Conservation (phyloP, 1,140 invertebrate genomes). For the Brachystomella parvula region DNA sequence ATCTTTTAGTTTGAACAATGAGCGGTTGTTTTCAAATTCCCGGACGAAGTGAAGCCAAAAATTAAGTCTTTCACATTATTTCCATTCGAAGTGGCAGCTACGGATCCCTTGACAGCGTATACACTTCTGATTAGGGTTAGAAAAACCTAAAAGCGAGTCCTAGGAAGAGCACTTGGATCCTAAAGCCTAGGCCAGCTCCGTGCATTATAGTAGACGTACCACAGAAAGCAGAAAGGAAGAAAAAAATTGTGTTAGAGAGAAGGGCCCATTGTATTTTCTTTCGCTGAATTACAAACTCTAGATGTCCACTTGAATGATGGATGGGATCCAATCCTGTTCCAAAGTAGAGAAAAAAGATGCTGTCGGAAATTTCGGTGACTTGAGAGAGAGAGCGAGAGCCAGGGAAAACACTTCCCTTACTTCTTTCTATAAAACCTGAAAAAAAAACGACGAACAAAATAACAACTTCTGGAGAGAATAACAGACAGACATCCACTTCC, state of each 20-base stretch:
- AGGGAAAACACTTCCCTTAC: neutral
- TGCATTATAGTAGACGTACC: too few relatives aligned
- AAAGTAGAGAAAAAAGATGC: neutral
- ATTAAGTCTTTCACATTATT: neutral
- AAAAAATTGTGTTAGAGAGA: conserved; percentile 6
- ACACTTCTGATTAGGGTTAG: neutral
- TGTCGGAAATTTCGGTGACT: conserved; percentile 7
- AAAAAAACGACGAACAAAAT: conserved; percentile 11
- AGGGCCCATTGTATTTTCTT: conserved; percentile 32
- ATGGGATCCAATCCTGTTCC: conserved; percentile 20
- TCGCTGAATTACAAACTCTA: conserved; percentile 36
- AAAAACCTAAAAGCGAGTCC: neutral
- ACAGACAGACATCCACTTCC: conserved; percentile 6
- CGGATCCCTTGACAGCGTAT: neutral
- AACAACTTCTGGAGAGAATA: neutral
- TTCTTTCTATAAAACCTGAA: too few relatives aligned
- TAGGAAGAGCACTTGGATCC: neutral
- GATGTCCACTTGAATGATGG: conserved; percentile 37
- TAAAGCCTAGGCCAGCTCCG: too few relatives aligned
- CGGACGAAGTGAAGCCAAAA: too few relatives aligned
- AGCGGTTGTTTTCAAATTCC: too few relatives aligned
- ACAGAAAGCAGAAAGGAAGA: conserved; percentile 8
- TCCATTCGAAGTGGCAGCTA: neutral
- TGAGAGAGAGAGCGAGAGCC: neutral
- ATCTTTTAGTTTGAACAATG: too few relatives aligned